A percentile compares a stretch with the other conserved stretches of the same genome.
Conservation (phyloP, 2,113 vertebrate genomes). For the Thymallus thymallus region DNA sequence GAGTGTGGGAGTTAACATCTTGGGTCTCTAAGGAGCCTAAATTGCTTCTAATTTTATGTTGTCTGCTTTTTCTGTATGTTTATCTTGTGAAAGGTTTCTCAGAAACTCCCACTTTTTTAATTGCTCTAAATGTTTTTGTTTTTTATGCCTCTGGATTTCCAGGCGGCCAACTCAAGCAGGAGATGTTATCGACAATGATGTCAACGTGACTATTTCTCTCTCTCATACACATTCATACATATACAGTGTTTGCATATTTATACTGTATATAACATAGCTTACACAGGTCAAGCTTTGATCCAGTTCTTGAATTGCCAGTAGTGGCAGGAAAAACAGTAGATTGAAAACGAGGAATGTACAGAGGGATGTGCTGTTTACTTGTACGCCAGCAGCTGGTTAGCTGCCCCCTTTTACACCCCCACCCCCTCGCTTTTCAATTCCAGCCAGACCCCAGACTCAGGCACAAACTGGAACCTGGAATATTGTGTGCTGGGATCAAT, state of each 20-base stretch:
- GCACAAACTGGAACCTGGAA: conserved; percentile 89
- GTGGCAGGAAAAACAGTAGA: conserved; percentile 85
- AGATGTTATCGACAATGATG: conserved; percentile 91
- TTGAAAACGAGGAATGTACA: conserved; percentile 81
- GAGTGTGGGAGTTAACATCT: conserved; percentile 73
- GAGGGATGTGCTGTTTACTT: conserved; percentile 88
- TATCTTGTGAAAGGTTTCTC: conserved; percentile 74
- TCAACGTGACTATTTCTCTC: conserved; percentile 79
- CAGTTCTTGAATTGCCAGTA: conserved; percentile 76
- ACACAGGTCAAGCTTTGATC: conserved; percentile 79
- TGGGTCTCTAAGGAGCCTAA: conserved; percentile 64
- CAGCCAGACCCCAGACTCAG: conserved; percentile 84
- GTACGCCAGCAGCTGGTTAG: conserved; percentile 87
- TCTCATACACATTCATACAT: conserved; percentile 18
- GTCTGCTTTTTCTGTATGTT: conserved; percentile 78
- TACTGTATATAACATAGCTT: conserved; percentile 43
- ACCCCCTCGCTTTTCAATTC: conserved; percentile 84
- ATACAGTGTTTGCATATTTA: conserved; percentile 35
- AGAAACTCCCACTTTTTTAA: conserved; percentile 80
- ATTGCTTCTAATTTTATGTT: conserved; percentile 75
- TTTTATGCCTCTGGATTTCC: conserved; percentile 53
- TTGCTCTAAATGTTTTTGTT: conserved; percentile 55
- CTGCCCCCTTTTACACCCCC: conserved; percentile 63
- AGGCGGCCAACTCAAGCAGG: conserved; percentile 81
- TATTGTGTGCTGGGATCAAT: conserved; percentile 95